phyloP scores from a whole-genome alignment of 2,113 vertebrate genomes.

The Phrynosoma platyrhinos region DNA sequence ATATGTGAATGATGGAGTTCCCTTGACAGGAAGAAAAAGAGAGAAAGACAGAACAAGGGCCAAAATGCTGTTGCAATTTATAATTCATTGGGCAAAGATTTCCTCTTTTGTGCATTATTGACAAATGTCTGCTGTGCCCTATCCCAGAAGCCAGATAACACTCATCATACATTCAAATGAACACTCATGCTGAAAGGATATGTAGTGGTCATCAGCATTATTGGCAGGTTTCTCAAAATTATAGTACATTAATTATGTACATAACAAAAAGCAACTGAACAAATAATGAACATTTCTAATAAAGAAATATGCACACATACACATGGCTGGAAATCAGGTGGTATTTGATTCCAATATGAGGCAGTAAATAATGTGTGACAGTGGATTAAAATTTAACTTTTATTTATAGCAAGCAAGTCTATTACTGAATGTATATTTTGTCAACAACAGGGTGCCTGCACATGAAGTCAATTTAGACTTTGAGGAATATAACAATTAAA shows the following conservation, averaged over 20 bases:
- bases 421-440: neutral
- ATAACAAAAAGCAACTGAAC: constrained; percentile 54
- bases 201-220: constrained; percentile 52
- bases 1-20: constrained; percentile 12
- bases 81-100: constrained; percentile 35
- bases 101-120: constrained; percentile 64
- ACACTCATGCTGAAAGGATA: constrained; percentile 45
- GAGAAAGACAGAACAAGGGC: neutral
- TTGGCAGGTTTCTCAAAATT: constrained; percentile 58
- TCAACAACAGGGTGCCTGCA: neutral
- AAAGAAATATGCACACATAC: constrained; percentile 44
- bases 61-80: neutral
- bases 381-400: constrained; percentile 35
- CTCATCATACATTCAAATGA: constrained; percentile 68
- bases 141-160: constrained; percentile 43
- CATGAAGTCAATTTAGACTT: constrained; percentile 11
- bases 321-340: constrained; percentile 62
- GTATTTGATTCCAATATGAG: constrained; percentile 56
- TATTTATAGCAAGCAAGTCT: constrained; percentile 24
- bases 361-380: constrained; percentile 62
- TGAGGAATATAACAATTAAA: neutral
- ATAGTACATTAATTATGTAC: constrained; percentile 62
- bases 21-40: constrained; percentile 8
- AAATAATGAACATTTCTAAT: constrained; percentile 65
- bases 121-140: constrained; percentile 57